Evolutionary conservation across 2,888 invertebrate species (phyloP), one percentile per base, ranked within the genome.

Genomic region (Plutella xylostella): DNA sequence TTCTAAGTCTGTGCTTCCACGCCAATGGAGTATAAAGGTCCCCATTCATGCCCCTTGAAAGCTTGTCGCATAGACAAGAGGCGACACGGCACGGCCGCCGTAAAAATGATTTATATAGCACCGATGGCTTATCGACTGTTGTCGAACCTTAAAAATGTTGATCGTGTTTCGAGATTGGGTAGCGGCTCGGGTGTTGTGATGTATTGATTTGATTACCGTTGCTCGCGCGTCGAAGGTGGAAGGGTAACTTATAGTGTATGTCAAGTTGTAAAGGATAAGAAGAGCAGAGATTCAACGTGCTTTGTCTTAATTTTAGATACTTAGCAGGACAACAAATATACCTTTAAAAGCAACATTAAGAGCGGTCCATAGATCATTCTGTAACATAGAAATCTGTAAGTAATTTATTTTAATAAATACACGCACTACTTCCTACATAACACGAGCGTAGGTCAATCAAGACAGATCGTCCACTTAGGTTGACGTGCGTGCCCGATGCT

Each of bases 101-200:
- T 78, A 74, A 75, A 80, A 74, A 79, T 80, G 78, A 80, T 79
- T 77, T 80, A 82, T 76, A 66, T 61, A 61, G 57, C 55, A 63
- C 60, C 63, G 64, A 64, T 63, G 65, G 64, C 72, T 70, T 77
- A 78, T 77, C 76, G 69, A 63, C 56, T 63, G 65, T 58, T 71
- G 66, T 76, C 68, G 65, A 69, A 68, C 58, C 65, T 64, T 59
- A 63, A 60, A 66, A 65, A 69, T 64, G 61, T 62, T 65, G 70
- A 73, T 73, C 57, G 66, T 68, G 65, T 58, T 48, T 48, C 3
- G 21, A 56, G 68, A 74, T 74, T 71, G 58, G 56, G 52, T 45
- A 55, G 48, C 43, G 46, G 47, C 51, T 42, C 48, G 45, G 54
- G 51, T 43, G 49, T 53, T 42, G 48, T 46, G 54, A 52, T 43